Percentiles rank a stretch among this genome's conserved stretches.
Evolutionary conservation across 2,888 invertebrate genomes (phyloP).

Genomic region (Cantharis flavilabris): DNA sequence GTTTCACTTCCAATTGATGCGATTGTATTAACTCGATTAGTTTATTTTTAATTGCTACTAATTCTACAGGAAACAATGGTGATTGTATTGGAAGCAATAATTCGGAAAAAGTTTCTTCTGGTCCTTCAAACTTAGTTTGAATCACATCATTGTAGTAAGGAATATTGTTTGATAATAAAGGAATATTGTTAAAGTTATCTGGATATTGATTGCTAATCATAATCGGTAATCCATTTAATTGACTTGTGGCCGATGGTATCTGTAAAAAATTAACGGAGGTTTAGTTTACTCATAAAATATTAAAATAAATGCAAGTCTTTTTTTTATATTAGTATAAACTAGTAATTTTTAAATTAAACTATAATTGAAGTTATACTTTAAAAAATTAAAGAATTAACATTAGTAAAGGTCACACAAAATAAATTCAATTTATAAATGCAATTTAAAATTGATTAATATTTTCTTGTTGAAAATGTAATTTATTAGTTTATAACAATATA

Average conservation of each 20-base stretch:
- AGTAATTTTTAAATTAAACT: background rate
- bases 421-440: background rate
- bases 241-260: background rate
- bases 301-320: background rate
- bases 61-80: background rate
- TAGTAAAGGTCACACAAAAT: background rate
- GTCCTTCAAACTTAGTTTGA: background rate
- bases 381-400: background rate
- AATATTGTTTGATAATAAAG: background rate
- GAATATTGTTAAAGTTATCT: background rate
- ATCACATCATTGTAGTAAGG: background rate
- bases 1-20: constrained; percentile 6
- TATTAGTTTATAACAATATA: background rate
- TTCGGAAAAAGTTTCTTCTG: background rate
- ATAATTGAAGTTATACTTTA: no score
- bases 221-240: background rate
- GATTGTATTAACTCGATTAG: background rate
- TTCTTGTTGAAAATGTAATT: background rate
- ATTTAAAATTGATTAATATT: background rate
- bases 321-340: no score
- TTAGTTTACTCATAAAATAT: background rate
- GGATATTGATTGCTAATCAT: background rate
- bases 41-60: constrained; percentile 11
- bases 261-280: background rate
- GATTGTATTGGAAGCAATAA: constrained; percentile 8